A percentile compares a stretch with the other conserved stretches of the same genome.
Evolutionary conservation across 2,797 vertebrate species (phyloP).

Genomic region (Sebastes elongatus): DNA sequence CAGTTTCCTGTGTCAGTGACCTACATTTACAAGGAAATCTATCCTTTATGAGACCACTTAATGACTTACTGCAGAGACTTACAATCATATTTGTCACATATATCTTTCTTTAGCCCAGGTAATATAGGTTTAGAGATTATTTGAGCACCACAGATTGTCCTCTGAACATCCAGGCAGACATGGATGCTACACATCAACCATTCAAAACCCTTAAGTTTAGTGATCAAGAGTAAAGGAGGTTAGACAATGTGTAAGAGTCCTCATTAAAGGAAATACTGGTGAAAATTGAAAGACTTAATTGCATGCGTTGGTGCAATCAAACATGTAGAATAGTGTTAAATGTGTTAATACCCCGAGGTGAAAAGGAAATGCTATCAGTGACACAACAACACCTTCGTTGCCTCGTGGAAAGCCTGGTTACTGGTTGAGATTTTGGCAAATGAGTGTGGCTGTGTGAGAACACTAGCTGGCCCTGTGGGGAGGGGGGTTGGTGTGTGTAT

Average conservation of each 20-base stretch:
- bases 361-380: slow-evolving; percentile 61
- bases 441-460: slow-evolving; percentile 51
- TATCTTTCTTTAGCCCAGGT: not conserved
- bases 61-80: not conserved
- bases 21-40: slow-evolving; percentile 37
- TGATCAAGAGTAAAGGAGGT: slow-evolving; percentile 9
- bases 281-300: slow-evolving; percentile 67
- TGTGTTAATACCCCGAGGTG: slow-evolving; percentile 71
- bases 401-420: slow-evolving; percentile 12
- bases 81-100: not conserved
- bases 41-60: not conserved
- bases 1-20: slow-evolving; percentile 53
- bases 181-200: not conserved
- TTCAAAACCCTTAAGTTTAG: not conserved
- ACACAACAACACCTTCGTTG: slow-evolving; percentile 67
- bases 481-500: not conserved
- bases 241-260: slow-evolving; percentile 41
- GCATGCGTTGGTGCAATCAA: slow-evolving; percentile 58
- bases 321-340: slow-evolving; percentile 63
- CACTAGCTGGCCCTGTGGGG: slow-evolving; percentile 38
- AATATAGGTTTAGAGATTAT: not conserved
- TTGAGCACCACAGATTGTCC: not conserved
- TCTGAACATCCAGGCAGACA: slow-evolving; percentile 48
- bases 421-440: slow-evolving; percentile 48
- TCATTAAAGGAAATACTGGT: slow-evolving; percentile 41